Conservation (phyloP, 2,797 vertebrate species). For the Notolepis coatsorum region DNA sequence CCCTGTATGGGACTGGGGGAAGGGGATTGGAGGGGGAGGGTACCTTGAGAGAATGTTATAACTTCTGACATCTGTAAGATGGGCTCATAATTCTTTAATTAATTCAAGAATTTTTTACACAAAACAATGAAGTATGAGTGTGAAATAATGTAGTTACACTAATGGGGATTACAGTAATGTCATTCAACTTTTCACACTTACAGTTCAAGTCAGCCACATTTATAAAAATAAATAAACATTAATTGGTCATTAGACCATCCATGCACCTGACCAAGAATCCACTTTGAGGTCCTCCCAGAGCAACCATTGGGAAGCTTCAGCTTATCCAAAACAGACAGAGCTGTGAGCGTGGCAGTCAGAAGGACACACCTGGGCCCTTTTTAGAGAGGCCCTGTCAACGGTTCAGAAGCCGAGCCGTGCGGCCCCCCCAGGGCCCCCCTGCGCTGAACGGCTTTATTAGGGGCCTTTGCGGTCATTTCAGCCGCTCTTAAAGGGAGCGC, state of each 20-base stretch:
- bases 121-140: too few relatives aligned
- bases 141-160: too few relatives aligned
- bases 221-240: neutral
- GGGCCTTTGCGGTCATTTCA: slow-evolving; percentile 73
- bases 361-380: slow-evolving; percentile 74
- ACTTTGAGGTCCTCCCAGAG: slow-evolving; percentile 20
- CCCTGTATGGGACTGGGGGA: slow-evolving; percentile 1
- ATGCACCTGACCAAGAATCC: slow-evolving; percentile 37
- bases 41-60: slow-evolving; percentile 41
- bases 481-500: slow-evolving; percentile 79
- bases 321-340: slow-evolving; percentile 31
- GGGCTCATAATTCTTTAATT: too few relatives aligned
- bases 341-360: slow-evolving; percentile 52
- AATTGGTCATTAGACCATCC: neutral
- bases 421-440: slow-evolving; percentile 28
- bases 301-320: too few relatives aligned
- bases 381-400: slow-evolving; percentile 63
- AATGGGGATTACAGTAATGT: too few relatives aligned
- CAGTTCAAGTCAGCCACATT: neutral
- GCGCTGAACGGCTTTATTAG: slow-evolving; percentile 82
- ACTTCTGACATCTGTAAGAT: neutral
- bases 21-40: too few relatives aligned
- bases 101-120: neutral
- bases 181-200: neutral
- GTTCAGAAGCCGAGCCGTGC: slow-evolving; percentile 56